Evolutionary conservation across 2,888 invertebrate genomes (phyloP).

Genomic region (Andrena trimmerana): DNA sequence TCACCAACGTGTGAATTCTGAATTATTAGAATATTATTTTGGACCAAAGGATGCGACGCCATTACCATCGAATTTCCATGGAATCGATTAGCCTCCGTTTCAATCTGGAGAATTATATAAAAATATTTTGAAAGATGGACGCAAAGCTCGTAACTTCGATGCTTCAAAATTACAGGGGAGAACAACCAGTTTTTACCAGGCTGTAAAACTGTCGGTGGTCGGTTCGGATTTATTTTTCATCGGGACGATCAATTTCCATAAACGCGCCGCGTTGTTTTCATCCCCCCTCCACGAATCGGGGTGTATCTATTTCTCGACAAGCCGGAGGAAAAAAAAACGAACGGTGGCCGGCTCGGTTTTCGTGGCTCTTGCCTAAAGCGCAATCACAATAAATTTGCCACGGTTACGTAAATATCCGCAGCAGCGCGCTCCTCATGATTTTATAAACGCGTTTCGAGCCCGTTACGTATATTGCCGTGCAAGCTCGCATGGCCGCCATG

Average conservation of each 20-base stretch:
- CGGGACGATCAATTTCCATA: slow-evolving; percentile 62
- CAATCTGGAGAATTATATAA: too few relatives aligned
- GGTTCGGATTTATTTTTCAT: slow-evolving; percentile 60
- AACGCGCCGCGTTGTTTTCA: slow-evolving; percentile 43
- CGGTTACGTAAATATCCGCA: slow-evolving; percentile 74
- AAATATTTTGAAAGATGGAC: too few relatives aligned
- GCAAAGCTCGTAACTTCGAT: not conserved
- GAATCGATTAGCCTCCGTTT: too few relatives aligned
- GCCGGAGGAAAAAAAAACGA: slow-evolving; percentile 32
- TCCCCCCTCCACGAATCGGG: not conserved
- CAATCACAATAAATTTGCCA: slow-evolving; percentile 79
- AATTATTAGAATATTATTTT: too few relatives aligned
- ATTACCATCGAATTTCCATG: too few relatives aligned
- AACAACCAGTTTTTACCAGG: not conserved
- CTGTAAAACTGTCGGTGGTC: slow-evolving; percentile 1
- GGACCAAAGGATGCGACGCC: too few relatives aligned
- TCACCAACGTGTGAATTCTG: too few relatives aligned
- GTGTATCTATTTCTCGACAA: slow-evolving; percentile 16
- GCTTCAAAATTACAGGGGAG: not conserved
- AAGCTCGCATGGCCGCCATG: slow-evolving; percentile 27
- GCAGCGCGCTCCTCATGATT: slow-evolving; percentile 70
- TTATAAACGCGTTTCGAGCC: slow-evolving; percentile 65
- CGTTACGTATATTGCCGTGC: slow-evolving; percentile 9
- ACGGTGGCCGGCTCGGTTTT: slow-evolving; percentile 32
- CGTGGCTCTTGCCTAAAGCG: slow-evolving; percentile 61